Base-by-base conservation (phyloP, 2,888 invertebrate species). In the Torymus aiolomorphi region DNA sequence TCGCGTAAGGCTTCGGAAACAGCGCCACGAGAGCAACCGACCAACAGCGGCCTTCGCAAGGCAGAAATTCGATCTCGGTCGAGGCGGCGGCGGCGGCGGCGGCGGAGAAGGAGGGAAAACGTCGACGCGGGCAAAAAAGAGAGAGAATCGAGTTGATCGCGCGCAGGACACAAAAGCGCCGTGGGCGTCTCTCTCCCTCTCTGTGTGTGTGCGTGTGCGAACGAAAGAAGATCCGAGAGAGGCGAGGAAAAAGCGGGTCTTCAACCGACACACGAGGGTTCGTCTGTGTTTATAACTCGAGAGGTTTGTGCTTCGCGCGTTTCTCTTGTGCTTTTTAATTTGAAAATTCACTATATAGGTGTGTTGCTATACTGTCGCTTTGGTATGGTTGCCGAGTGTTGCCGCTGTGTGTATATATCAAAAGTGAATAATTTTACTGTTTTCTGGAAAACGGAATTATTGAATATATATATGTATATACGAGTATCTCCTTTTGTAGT, bases 161-260 rank as follows among this genome's bases (percentile, higher is more conserved):
- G 24, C 18, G n/a, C 14, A 31, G 69, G 56, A 54, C 14, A 69
- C 63, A 69, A 56, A 56, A 56, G 54, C 2, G 18, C 52, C 20
- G 20, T 67, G 52, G 20, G 20, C 42, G 42, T 42, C 42, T 42
- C 8, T 42, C 42, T 31, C 2, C 5, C 4, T 42, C 8, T 54
- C 14, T 65, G 18, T 63, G n/a, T 63, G 10, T n/a, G 12, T 31
- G 62, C 13, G 62, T 42, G 14, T 5, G 54, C 24, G 54, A 42
- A 42, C 8, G 56, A 56, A 69, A 56, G 69, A 56, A 56, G 56
- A 16, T n/a, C 56, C 13, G 3, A 14, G 13, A 52, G 13, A 1
- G n/a, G n/a, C 16, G 1, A n/a, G 31, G 31, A 66, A 66, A 13
- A 56, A 69, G 56, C 69, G 31, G 63, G 63, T 63, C 61, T 61